phyloP scores from a whole-genome alignment of 2,113 vertebrate genomes.

The Zosterops japonicus region DNA sequence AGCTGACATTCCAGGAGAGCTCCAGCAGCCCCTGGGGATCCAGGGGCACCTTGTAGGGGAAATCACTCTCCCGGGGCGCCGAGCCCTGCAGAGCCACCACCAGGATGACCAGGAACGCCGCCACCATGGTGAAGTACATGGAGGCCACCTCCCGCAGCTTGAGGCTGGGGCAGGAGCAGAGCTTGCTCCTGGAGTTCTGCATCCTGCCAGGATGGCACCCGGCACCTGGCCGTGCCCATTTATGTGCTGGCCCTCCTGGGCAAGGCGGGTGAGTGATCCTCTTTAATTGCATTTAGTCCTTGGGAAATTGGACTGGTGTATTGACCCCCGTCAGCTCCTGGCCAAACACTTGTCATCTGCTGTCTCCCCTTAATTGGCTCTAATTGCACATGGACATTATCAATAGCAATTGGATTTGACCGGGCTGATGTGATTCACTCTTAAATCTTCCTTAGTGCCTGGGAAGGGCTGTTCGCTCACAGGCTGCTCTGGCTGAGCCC shows the following conservation, averaged over 20 bases:
- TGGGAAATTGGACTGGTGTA: constrained; percentile 85
- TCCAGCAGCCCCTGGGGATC: constrained; percentile 82
- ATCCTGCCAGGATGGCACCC: not conserved
- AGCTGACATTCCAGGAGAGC: constrained; percentile 94
- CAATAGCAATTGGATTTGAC: constrained; percentile 76
- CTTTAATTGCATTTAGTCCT: constrained; percentile 87
- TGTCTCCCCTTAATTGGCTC: constrained; percentile 80
- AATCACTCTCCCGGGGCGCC: not conserved
- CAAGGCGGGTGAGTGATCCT: constrained; percentile 10
- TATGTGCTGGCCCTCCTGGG: constrained; percentile 67
- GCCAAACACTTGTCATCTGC: constrained; percentile 77
- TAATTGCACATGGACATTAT: constrained; percentile 85
- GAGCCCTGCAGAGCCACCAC: constrained; percentile 86
- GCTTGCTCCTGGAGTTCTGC: constrained; percentile 34
- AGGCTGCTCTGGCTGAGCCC: not conserved
- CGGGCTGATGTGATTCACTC: constrained; percentile 3
- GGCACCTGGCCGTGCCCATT: constrained; percentile 37
- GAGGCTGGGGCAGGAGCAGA: constrained; percentile 53
- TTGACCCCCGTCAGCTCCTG: constrained; percentile 65
- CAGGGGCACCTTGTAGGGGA: constrained; percentile 84
- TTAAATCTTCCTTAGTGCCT: not conserved
- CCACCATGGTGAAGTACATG: constrained; percentile 88
- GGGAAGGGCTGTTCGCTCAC: not conserved
- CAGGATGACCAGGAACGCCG: constrained; percentile 85
- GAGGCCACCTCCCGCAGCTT: constrained; percentile 81